Percentiles rank a stretch among this genome's conserved stretches.
These are phyloP conservation scores for Ammodytes marinus DNA, from an alignment of 2,113 vertebrate genomes.

Conservation along the genomic window DNA sequence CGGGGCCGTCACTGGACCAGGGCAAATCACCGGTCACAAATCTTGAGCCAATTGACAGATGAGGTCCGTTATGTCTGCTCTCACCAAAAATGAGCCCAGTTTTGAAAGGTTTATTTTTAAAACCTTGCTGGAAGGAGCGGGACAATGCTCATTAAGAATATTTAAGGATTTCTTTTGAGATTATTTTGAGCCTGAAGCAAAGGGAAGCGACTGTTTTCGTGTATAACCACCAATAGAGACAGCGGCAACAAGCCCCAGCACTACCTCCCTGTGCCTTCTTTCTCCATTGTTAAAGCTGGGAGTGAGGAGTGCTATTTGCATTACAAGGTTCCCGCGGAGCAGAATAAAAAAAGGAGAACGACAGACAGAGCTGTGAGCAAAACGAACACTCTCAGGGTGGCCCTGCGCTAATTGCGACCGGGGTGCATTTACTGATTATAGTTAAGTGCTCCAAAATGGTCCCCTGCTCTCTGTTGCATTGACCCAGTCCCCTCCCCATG, in stretches of 20 bases:
- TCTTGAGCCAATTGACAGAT: slow-evolving; percentile 21
- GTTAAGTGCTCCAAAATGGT: slow-evolving; percentile 83
- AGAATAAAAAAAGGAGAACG: slow-evolving; percentile 52
- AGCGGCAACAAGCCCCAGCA: background rate
- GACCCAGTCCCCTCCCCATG: slow-evolving; percentile 75
- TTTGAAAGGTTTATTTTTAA: slow-evolving; percentile 29
- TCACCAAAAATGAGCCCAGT: background rate
- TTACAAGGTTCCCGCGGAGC: slow-evolving; percentile 69
- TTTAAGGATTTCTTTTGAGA: slow-evolving; percentile 10
- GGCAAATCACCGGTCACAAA: slow-evolving; percentile 11
- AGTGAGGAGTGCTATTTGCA: slow-evolving; percentile 69
- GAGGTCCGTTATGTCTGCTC: slow-evolving; percentile 30
- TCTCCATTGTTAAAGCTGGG: slow-evolving; percentile 48
- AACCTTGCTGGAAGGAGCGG: background rate
- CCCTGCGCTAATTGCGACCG: slow-evolving; percentile 77
- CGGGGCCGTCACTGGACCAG: slow-evolving; percentile 3
- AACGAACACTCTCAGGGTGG: slow-evolving; percentile 74
- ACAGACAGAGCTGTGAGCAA: slow-evolving; percentile 67
- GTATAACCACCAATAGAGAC: slow-evolving; percentile 6
- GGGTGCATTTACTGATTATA: slow-evolving; percentile 83
- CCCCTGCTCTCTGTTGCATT: slow-evolving; percentile 85
- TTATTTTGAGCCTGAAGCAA: slow-evolving; percentile 7
- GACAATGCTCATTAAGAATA: background rate
- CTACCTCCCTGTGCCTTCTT: slow-evolving; percentile 26
- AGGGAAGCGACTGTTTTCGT: background rate